Evolutionary conservation across 2,888 invertebrate genomes (phyloP).

Genomic region (Tromatobia lineatoria): DNA sequence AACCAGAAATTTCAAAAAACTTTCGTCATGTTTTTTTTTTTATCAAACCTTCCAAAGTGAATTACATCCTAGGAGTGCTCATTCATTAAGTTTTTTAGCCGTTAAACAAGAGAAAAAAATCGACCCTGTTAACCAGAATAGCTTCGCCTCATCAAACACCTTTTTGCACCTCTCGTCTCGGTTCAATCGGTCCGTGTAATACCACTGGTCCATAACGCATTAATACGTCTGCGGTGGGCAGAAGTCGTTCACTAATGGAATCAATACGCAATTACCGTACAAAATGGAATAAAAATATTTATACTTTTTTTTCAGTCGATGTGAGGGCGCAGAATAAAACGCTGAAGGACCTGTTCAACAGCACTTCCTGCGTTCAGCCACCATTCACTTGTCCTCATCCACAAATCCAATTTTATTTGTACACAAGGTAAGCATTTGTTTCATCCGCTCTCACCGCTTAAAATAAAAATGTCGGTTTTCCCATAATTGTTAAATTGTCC

Average conservation of each 20-base stretch:
- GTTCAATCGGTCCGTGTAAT: slow-evolving; percentile 70
- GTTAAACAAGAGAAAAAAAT: slow-evolving; percentile 13
- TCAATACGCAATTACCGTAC: neutral
- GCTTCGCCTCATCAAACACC: slow-evolving; percentile 76
- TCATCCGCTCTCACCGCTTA: neutral
- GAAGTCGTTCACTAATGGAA: slow-evolving; percentile 20
- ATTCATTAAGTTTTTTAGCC: slow-evolving; percentile 42
- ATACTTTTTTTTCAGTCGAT: slow-evolving; percentile 71
- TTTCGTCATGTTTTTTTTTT: neutral
- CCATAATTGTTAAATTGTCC: neutral
- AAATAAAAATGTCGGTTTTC: neutral
- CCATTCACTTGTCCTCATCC: slow-evolving; percentile 94
- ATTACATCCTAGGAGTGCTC: neutral
- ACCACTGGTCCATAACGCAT: slow-evolving; percentile 27
- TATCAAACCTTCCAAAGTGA: neutral
- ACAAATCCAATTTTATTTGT: slow-evolving; percentile 93
- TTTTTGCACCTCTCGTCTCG: slow-evolving; percentile 73
- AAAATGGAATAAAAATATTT: neutral
- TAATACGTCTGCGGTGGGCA: slow-evolving; percentile 22
- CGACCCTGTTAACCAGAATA: slow-evolving; percentile 21
- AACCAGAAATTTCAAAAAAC: neutral
- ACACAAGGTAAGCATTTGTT: slow-evolving; percentile 88
- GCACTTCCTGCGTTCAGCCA: slow-evolving; percentile 92
- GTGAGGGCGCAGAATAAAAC: slow-evolving; percentile 85
- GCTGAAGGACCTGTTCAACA: slow-evolving; percentile 91